Percentiles rank a stretch among this genome's conserved stretches.
phyloP scores from a whole-genome alignment of 2,888 invertebrate species.

The Silvanus unidentatus region DNA sequence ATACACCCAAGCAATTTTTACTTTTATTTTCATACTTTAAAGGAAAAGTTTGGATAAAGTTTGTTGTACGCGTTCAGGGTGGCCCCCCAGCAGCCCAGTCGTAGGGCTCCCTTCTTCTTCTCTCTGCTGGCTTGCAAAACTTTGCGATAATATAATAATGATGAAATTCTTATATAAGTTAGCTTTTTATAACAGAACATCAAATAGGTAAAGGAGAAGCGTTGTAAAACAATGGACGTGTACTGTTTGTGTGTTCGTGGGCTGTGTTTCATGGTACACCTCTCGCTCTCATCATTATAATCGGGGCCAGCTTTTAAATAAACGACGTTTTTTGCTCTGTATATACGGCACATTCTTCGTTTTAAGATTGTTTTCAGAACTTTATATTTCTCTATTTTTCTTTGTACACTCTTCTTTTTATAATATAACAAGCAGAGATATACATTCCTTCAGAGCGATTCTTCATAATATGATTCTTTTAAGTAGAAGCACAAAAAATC shows the following conservation, averaged over 20 bases:
- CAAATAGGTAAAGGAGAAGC: slow-evolving; percentile 31
- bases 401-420: slow-evolving; percentile 19
- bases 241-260: slow-evolving; percentile 12
- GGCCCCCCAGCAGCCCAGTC: too few species aligned
- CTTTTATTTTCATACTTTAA: too few species aligned
- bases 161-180: slow-evolving; percentile 44
- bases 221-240: slow-evolving; percentile 33
- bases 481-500: slow-evolving; percentile 25
- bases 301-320: slow-evolving; percentile 7
- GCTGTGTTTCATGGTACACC: background rate
- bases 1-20: too few species aligned
- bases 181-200: slow-evolving; percentile 36
- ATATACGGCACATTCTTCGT: slow-evolving; percentile 31
- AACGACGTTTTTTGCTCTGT: slow-evolving; percentile 1
- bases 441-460: slow-evolving; percentile 35
- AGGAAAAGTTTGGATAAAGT: too few species aligned
- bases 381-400: slow-evolving; percentile 31
- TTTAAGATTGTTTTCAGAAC: slow-evolving; percentile 38
- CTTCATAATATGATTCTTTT: slow-evolving; percentile 26
- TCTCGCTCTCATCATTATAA: slow-evolving; percentile 18
- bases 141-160: slow-evolving; percentile 30
- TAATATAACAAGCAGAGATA: slow-evolving; percentile 26
- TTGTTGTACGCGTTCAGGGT: too few species aligned
- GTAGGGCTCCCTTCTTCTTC: too few species aligned
- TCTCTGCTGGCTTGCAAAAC: background rate